A percentile compares a stretch with the other conserved stretches of the same genome.
Evolutionary conservation across 2,888 invertebrate species (phyloP).

Genomic region (Iphiclides podalirius): DNA sequence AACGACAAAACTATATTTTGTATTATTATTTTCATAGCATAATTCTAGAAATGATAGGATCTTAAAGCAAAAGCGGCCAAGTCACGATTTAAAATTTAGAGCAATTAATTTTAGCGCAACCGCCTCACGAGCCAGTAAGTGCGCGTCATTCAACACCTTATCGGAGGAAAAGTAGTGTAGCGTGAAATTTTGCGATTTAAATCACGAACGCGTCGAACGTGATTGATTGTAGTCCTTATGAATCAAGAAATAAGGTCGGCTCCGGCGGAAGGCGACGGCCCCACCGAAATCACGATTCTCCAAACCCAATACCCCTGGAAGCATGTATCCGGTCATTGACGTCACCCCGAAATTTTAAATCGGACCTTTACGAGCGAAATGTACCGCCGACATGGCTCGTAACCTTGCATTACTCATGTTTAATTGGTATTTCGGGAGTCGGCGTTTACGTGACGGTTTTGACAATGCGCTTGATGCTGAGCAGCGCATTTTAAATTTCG

Average conservation of each 20-base stretch:
- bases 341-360: conserved; percentile 27
- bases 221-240: conserved; percentile 15
- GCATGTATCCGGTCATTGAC: conserved; percentile 35
- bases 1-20: too few species aligned
- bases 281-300: conserved; percentile 25
- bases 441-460: conserved; percentile 18
- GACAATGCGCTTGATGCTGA: conserved; percentile 11
- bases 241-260: conserved; percentile 3
- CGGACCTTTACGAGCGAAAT: conserved; percentile 26
- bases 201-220: neutral
- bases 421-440: conserved; percentile 23
- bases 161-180: conserved; percentile 44
- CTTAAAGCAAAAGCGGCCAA: too few species aligned
- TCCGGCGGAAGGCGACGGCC: neutral
- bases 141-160: conserved; percentile 61
- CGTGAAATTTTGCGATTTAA: conserved; percentile 32
- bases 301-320: conserved; percentile 33
- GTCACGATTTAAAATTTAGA: conserved; percentile 25
- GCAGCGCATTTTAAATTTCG: conserved; percentile 18
- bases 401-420: conserved; percentile 24
- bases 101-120: conserved; percentile 40
- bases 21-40: too few species aligned
- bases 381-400: conserved; percentile 22
- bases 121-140: conserved; percentile 56
- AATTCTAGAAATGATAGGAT: too few species aligned